Base-by-base conservation (phyloP, 1,140 invertebrate species). In the Grapholita molesta region DNA sequence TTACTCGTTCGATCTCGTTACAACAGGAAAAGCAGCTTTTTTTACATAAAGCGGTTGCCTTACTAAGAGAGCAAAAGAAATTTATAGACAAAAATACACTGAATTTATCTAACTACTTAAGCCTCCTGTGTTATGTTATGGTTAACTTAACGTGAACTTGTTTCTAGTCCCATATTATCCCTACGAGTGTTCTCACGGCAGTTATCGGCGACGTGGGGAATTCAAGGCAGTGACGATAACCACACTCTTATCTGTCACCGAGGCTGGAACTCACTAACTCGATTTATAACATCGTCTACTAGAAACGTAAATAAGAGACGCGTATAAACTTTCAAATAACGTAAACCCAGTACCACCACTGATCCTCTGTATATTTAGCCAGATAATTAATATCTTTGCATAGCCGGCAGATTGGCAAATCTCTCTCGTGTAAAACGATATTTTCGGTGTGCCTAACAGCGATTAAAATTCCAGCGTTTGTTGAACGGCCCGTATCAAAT, bases 171-270 rank as follows among this genome's bases (percentile, higher is more conserved):
- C 48, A 74, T 64, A 77, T 83, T 78, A 75, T 79, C 74, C 73
- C 64, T 35, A 21, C 68, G 72, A 73, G 67, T 77, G 75, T 86
- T 88, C 86, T 82, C 86, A 85, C 83, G 86, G 74, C 70, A 66
- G 73, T 85, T 87, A 88, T 88, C 84, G 73, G 71, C 53, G 76
- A 75, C 75, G 73, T 66, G 68, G 71, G 76, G 77, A 80, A 83
- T 80, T 82, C 71, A 15, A 18, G 70, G 66, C 76, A 72, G 66
- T 70, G 75, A 79, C 75, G 83, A 88, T 88, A 86, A 86, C 78
- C 82, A 76, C 55, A 33, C 70, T 79, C 78, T 83, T 84, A 88
- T 85, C 85, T 86, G 74, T 85, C 77, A 67, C 30, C 72, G 53
- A 57, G 42, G 64, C 53, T n/a, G n/a, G n/a, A n/a, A n/a, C n/a